These are phyloP conservation scores for Saguinus midas DNA, from an alignment of 2,113 vertebrate species.

Conservation along the genomic window DNA sequence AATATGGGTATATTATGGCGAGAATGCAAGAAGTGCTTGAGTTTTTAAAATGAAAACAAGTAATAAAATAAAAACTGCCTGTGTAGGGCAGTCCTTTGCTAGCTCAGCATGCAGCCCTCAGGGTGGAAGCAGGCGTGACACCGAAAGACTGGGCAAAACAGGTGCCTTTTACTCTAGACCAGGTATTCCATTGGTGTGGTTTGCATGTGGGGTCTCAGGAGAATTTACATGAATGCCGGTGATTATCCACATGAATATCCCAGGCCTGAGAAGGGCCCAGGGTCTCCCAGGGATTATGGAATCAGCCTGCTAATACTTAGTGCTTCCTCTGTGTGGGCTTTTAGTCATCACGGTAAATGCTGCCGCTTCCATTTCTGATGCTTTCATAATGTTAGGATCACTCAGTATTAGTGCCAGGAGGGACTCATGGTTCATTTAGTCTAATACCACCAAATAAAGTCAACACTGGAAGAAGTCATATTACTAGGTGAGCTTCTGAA, in stretches of 20 bases:
- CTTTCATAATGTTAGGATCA: not conserved
- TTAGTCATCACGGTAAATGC: not conserved
- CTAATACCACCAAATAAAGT: not conserved
- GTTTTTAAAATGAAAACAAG: not conserved
- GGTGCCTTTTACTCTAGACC: not conserved
- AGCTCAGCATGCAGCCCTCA: not conserved
- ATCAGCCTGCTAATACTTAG: not conserved
- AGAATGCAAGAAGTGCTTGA: not conserved
- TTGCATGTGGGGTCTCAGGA: not conserved
- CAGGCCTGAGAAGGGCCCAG: not conserved
- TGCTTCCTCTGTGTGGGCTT: not conserved
- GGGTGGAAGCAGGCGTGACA: not conserved
- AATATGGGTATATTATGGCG: not conserved
- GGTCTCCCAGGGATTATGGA: not conserved
- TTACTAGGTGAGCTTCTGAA: not conserved
- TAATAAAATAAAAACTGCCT: not conserved
- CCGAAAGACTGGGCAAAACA: not conserved
- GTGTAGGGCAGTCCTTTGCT: not conserved
- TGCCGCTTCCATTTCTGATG: not conserved
- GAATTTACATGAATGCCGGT: fast-evolving
- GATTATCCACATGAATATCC: fast-evolving
- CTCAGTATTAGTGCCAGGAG: not conserved
- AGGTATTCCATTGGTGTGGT: not conserved
- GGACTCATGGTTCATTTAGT: not conserved
- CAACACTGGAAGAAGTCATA: not conserved